phyloP scores from a whole-genome alignment of 2,797 vertebrate genomes.

The Epinephelus malabaricus region DNA sequence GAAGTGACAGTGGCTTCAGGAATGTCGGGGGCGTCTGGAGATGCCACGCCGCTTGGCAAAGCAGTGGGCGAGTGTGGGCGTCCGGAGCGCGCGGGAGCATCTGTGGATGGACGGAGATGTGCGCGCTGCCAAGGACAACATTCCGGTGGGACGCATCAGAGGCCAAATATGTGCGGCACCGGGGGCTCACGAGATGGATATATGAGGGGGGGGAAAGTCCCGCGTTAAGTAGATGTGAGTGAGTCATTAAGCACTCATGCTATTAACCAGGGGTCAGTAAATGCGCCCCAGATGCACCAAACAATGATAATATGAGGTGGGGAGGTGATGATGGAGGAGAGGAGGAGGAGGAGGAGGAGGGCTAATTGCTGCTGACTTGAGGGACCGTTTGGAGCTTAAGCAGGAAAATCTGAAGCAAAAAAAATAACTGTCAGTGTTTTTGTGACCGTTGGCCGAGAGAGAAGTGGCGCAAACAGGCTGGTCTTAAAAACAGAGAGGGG shows the following conservation, averaged over 20 bases:
- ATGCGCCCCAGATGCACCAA: not conserved
- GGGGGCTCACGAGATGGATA: constrained; percentile 24
- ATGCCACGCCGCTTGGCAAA: constrained; percentile 68
- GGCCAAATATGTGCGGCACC: constrained; percentile 62
- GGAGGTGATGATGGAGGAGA: not conserved
- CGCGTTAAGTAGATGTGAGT: constrained; percentile 28
- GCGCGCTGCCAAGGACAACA: constrained; percentile 63
- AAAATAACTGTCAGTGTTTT: not conserved
- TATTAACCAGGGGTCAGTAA: constrained; percentile 25
- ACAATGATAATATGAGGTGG: not conserved
- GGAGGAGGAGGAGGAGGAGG: too few relatives aligned
- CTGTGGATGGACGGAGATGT: constrained; percentile 50
- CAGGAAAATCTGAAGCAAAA: too few relatives aligned
- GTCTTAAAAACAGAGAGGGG: constrained; percentile 57
- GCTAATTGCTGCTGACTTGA: not conserved
- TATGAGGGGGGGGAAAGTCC: constrained; percentile 52
- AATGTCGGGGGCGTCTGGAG: constrained; percentile 77
- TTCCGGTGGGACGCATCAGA: constrained; percentile 64
- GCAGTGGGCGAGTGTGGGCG: constrained; percentile 72
- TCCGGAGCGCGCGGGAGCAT: constrained; percentile 59
- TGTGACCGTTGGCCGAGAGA: constrained; percentile 27
- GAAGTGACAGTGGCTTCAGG: constrained; percentile 79
- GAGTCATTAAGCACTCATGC: constrained; percentile 45
- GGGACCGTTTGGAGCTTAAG: not conserved
- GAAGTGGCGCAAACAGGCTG: constrained; percentile 6